Evolutionary conservation across 2,888 invertebrate species (phyloP).

Genomic region (Torymus tubicola): DNA sequence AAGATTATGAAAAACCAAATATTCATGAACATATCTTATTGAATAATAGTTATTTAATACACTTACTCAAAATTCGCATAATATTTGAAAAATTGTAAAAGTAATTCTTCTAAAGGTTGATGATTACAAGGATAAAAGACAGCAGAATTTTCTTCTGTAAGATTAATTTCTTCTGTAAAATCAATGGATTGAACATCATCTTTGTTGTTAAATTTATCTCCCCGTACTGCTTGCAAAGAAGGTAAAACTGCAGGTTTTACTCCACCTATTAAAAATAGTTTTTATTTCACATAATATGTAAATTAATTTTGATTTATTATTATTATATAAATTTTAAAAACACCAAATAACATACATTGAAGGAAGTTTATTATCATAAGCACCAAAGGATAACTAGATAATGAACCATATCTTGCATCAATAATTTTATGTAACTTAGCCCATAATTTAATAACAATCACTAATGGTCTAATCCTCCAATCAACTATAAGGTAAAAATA

Average conservation of each 20-base stretch:
- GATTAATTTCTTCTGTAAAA: slow-evolving; percentile 82
- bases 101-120: slow-evolving; percentile 87
- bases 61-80: slow-evolving; percentile 89
- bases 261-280: slow-evolving; percentile 79
- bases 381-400: slow-evolving; percentile 15
- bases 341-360: slow-evolving; percentile 7
- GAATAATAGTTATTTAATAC: slow-evolving; percentile 18
- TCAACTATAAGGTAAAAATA: slow-evolving; percentile 4
- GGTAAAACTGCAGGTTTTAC: slow-evolving; percentile 88
- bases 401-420: slow-evolving; percentile 14
- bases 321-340: background rate
- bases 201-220: slow-evolving; percentile 81
- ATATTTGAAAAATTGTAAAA: slow-evolving; percentile 90
- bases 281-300: background rate
- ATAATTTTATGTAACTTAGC: slow-evolving; percentile 11
- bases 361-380: slow-evolving; percentile 19
- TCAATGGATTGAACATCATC: slow-evolving; percentile 81
- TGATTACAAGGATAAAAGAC: slow-evolving; percentile 79
- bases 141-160: slow-evolving; percentile 80
- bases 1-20: background rate
- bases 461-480: slow-evolving; percentile 28
- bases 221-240: slow-evolving; percentile 85
- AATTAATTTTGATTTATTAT: background rate
- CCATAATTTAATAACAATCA: slow-evolving; percentile 28
- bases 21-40: slow-evolving; percentile 20